Evolutionary conservation across 2,888 invertebrate species (phyloP).

Genomic region (Archaeoteleia sp.): DNA sequence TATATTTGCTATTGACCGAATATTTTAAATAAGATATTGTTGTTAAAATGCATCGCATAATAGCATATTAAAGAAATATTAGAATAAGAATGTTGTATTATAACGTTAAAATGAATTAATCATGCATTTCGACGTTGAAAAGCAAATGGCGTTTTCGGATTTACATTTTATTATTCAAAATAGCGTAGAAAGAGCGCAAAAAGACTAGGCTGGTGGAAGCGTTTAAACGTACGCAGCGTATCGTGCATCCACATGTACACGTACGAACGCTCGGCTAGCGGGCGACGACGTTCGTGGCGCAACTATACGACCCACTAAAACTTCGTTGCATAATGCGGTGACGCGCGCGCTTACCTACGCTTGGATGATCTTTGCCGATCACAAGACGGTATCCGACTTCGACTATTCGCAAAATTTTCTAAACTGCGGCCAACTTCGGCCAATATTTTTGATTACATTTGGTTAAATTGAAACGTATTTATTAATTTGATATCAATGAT

Average conservation of each 20-base stretch:
- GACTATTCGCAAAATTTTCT: slow-evolving; percentile 24
- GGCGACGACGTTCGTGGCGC: slow-evolving; percentile 63
- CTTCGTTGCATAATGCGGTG: slow-evolving; percentile 68
- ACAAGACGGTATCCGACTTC: slow-evolving; percentile 16
- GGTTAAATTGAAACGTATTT: no score
- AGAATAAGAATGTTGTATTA: no score
- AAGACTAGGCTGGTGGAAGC: slow-evolving; percentile 34
- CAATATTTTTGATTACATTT: no score
- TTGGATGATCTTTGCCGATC: slow-evolving; percentile 49
- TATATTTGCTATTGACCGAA: no score
- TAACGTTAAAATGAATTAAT: slow-evolving; percentile 43
- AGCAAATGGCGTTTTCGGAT: slow-evolving; percentile 38
- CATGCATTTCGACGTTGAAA: slow-evolving; percentile 35
- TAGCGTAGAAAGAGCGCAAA: slow-evolving; percentile 38
- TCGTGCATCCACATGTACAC: slow-evolving; percentile 40
- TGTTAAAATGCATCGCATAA: no score
- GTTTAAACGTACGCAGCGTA: slow-evolving; percentile 44
- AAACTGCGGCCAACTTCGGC: slow-evolving; percentile 4
- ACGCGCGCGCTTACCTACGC: slow-evolving; percentile 53
- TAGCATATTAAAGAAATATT: no score
- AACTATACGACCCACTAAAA: slow-evolving; percentile 74
- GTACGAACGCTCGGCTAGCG: slow-evolving; percentile 46
- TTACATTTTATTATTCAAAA: slow-evolving; percentile 35
- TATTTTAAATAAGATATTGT: no score
- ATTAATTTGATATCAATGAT: no score